Evolutionary conservation across 2,797 vertebrate species (phyloP), one percentile per base, ranked within the genome.

Genomic region (Chaetophractus vellerosus): DNA sequence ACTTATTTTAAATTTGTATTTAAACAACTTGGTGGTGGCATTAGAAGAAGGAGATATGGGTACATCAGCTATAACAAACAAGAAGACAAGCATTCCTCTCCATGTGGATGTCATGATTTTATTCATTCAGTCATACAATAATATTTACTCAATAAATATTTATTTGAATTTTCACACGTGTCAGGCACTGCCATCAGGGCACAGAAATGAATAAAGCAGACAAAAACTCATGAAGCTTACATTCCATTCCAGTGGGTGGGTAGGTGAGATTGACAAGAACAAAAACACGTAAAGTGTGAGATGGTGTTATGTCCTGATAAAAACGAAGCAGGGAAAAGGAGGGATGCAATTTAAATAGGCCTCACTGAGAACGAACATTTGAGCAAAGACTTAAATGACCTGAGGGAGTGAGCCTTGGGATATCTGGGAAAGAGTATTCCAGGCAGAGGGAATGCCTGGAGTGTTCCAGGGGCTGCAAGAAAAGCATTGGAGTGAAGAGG

Each of bases 1-100:
- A 64, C 64, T 95, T 78, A 82, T 93, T 97, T 79, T 76, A 74
- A 71, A 82, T 57, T 84, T 91, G 69, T 2, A 23, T 26, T 15
- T 36, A 36, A 80, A 69, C 16, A 24, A 71, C 11, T 91, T 81
- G 61, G 28, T 36, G 88, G n/a, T 1, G 61, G 18, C 84, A 52
- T 66, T 59, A 82, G 50, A 78, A 28, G 36, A 84, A 59, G 16
- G 41, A 38, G 33, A 28, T 31, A 3, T 45, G 26, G 5, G 9
- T 45, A 31, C 16, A 83, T 71, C 7, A 68, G 16, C 9, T 31
- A 11, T 63, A 82, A 36, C 31, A 81, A 59, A 55, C 48, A 92
- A n/a, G 33, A 80, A 72, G 9, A 75, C 18, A 52, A 36, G 0
- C 38, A 23, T 92, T 91, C 66, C 82, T 91, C 5, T 66, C 55